phyloP scores from a whole-genome alignment of 92 coral and sea anemone genomes.

The Paramuricea clavata region DNA sequence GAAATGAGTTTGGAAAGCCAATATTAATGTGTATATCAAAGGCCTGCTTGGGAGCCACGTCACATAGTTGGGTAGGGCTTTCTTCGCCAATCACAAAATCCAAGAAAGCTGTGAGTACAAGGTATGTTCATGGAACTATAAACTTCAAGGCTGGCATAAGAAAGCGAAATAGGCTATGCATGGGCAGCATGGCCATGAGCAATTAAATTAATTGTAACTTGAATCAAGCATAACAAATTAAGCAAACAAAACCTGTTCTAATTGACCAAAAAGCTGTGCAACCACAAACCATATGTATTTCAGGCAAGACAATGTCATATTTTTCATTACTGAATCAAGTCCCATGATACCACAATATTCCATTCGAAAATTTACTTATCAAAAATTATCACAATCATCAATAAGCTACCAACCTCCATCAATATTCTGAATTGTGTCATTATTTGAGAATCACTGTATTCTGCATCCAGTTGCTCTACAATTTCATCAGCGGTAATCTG shows the following conservation, averaged over 20 bases:
- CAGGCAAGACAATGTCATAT: background rate
- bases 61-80: too few species aligned
- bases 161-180: too few species aligned
- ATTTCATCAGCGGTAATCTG: conserved; percentile 74
- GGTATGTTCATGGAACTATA: too few species aligned
- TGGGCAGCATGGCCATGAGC: too few species aligned
- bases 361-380: background rate
- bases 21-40: background rate
- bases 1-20: background rate
- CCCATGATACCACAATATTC: too few species aligned
- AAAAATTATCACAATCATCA: too few species aligned
- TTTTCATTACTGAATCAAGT: background rate
- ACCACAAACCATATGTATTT: background rate
- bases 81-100: too few species aligned
- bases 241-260: background rate
- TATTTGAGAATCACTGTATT: conserved; percentile 70
- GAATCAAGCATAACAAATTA: background rate
- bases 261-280: background rate
- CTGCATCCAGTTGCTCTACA: conserved; percentile 57
- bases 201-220: background rate
- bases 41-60: too few species aligned
- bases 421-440: conserved; percentile 58
- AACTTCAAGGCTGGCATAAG: too few species aligned
- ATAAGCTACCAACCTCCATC: conserved; percentile 39
- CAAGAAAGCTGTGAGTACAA: too few species aligned